These are phyloP conservation scores for Gallinago paraguaiae DNA, from an alignment of 2,113 vertebrate species.

Conservation along the genomic window DNA sequence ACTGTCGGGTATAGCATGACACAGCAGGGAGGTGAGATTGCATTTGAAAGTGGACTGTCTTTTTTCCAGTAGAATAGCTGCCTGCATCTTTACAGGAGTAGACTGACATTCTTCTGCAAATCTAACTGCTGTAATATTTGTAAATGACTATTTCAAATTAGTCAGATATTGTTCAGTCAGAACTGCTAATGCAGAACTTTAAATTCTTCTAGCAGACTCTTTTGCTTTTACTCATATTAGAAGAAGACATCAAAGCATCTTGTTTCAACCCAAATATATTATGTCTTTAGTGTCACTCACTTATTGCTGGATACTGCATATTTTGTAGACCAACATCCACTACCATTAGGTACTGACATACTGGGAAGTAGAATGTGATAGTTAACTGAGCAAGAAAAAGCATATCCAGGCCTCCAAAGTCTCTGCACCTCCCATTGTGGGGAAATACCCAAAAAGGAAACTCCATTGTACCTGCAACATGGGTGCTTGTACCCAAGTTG, in stretches of 20 bases:
- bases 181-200: background rate
- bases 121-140: background rate
- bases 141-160: background rate
- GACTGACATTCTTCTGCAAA: background rate
- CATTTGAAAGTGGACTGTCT: background rate
- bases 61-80: background rate
- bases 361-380: background rate
- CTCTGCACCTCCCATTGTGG: background rate
- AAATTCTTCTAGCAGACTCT: background rate
- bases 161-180: background rate
- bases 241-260: background rate
- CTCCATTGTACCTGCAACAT: background rate
- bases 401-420: background rate
- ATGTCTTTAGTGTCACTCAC: background rate
- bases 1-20: background rate
- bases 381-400: background rate
- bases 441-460: background rate
- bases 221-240: background rate
- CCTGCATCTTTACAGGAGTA: background rate
- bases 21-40: background rate
- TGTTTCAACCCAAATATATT: background rate
- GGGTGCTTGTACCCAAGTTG: background rate
- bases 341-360: background rate
- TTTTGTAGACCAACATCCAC: background rate
- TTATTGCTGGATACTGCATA: background rate